phyloP scores from a whole-genome alignment of 2,113 vertebrate genomes.

The Circaetus cinerascens region DNA sequence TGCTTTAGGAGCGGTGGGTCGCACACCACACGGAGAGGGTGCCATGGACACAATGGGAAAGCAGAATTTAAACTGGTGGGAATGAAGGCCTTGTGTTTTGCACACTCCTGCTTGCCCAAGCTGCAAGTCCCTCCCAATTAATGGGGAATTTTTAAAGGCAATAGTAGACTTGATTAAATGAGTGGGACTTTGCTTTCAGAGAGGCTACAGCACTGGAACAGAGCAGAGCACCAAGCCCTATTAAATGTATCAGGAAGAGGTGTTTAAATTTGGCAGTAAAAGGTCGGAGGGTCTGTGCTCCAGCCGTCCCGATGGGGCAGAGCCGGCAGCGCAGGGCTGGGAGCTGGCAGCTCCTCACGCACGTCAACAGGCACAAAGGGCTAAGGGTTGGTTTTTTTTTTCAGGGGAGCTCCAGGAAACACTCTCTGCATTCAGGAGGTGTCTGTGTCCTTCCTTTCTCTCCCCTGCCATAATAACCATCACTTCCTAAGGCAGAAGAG shows the following conservation, averaged over 20 bases:
- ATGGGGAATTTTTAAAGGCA: not conserved
- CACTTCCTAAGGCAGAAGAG: conserved; percentile 63
- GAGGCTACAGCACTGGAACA: not conserved
- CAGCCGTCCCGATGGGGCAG: not conserved
- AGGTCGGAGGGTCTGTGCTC: not conserved
- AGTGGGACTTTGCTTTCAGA: not conserved
- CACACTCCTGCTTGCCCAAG: not conserved
- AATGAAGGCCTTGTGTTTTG: not conserved
- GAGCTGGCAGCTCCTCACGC: not conserved
- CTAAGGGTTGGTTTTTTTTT: not conserved
- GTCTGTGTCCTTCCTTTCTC: conserved; percentile 18
- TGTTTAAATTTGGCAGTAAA: not conserved
- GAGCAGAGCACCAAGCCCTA: not conserved
- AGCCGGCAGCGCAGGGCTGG: not conserved
- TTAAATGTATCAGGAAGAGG: not conserved
- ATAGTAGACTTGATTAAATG: fast-evolving
- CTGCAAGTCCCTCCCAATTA: not conserved
- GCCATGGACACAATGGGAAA: fast-evolving
- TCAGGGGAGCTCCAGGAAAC: not conserved
- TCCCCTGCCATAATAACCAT: not conserved
- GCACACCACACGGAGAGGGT: not conserved
- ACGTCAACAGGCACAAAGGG: not conserved
- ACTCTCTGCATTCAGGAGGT: conserved; percentile 52
- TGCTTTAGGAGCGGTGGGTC: not conserved
- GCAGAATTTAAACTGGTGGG: not conserved